phyloP scores from a whole-genome alignment of 2,888 invertebrate species.

The Napeogenes sylphis region DNA sequence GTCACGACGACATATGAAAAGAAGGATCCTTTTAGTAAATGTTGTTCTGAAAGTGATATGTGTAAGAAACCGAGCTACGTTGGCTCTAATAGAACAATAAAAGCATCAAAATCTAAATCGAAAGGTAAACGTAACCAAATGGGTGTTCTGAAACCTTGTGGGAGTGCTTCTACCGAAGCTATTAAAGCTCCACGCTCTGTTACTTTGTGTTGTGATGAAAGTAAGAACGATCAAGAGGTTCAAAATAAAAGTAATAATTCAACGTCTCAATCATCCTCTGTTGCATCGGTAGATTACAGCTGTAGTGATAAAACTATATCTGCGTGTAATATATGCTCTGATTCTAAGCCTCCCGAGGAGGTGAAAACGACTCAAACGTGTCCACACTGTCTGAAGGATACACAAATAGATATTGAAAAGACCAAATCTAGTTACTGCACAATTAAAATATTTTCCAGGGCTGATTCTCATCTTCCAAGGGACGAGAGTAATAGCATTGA shows the following conservation, averaged over 20 bases:
- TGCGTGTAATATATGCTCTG: neutral
- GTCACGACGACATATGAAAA: conserved; percentile 45
- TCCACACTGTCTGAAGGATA: neutral
- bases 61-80: conserved; percentile 5
- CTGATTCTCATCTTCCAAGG: conserved; percentile 10
- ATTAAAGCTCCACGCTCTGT: neutral
- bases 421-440: conserved; percentile 17
- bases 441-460: conserved; percentile 30
- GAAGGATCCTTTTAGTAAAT: conserved; percentile 29
- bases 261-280: neutral
- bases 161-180: neutral
- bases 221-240: neutral
- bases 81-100: conserved; percentile 4
- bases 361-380: neutral
- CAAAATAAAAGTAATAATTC: neutral
- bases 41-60: conserved; percentile 4
- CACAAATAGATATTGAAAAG: neutral
- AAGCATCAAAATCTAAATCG: conserved; percentile 10
- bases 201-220: conserved; percentile 1
- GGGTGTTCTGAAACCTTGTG: conserved; percentile 4
- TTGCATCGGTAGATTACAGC: conserved; percentile 2
- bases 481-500: conserved; percentile 18
- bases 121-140: neutral
- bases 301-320: conserved; percentile 1
- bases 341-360: neutral